Percentiles rank a stretch among this genome's conserved stretches.
These are phyloP conservation scores for Papilio polytes DNA, from an alignment of 1,140 invertebrate species.

Conservation along the genomic window DNA sequence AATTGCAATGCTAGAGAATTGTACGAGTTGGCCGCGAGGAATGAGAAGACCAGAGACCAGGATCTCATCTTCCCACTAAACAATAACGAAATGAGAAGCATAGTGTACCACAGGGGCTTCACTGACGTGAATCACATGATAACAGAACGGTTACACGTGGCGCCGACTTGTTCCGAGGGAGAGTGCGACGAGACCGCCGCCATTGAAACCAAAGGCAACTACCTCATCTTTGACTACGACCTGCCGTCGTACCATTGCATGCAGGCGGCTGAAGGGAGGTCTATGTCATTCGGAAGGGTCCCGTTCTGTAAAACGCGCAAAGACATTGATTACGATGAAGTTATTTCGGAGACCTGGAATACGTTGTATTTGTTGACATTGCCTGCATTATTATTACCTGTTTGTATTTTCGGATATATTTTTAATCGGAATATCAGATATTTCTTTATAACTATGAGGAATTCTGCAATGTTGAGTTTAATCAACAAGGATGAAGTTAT, in stretches of 20 bases:
- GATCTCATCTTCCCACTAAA: conserved; percentile 16
- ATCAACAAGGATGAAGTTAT: conserved; percentile 64
- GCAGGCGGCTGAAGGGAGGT: conserved; percentile 47
- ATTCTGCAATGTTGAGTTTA: conserved; percentile 77
- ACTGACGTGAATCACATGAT: conserved; percentile 57
- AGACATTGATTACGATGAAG: conserved; percentile 47
- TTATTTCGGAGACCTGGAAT: conserved; percentile 42
- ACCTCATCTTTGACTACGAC: conserved; percentile 65
- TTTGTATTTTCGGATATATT: conserved; percentile 61
- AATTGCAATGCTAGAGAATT: conserved; percentile 80
- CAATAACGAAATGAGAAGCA: neutral
- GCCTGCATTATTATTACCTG: conserved; percentile 57
- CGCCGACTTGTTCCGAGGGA: conserved; percentile 32
- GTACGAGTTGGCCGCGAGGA: conserved; percentile 70
- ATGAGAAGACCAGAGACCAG: conserved; percentile 47
- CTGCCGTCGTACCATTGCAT: conserved; percentile 61
- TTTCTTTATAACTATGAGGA: conserved; percentile 84
- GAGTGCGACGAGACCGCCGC: neutral
- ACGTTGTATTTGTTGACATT: conserved; percentile 57
- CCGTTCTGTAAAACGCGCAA: conserved; percentile 49
- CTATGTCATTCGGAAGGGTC: conserved; percentile 51
- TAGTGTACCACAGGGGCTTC: conserved; percentile 55
- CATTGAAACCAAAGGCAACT: conserved; percentile 45
- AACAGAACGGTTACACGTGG: conserved; percentile 46
- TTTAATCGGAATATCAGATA: conserved; percentile 83